These are phyloP conservation scores for Corythucha ciliata DNA, from an alignment of 2,888 invertebrate genomes.

Conservation along the genomic window DNA sequence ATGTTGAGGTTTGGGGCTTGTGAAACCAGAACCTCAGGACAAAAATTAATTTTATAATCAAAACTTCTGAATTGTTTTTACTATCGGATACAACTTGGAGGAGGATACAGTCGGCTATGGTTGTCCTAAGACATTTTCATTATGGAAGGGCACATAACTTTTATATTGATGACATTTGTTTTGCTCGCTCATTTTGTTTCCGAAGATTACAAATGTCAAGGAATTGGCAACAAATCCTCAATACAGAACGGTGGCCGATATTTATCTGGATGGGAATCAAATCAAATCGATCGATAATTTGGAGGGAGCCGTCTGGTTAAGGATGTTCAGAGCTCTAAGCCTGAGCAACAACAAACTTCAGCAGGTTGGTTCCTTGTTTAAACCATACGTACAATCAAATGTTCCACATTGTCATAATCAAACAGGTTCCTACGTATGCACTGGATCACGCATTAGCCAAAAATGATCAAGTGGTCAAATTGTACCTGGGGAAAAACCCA, in stretches of 20 bases:
- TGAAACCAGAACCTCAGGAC: no score
- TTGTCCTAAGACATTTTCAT: no score
- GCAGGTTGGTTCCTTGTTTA: background rate
- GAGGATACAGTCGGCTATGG: no score
- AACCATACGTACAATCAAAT: background rate
- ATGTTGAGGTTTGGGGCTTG: no score
- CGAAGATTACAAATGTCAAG: conserved; percentile 53
- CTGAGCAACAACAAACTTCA: conserved; percentile 56
- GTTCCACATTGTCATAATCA: conserved; percentile 20
- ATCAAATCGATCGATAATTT: conserved; percentile 57
- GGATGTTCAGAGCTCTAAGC: conserved; percentile 66
- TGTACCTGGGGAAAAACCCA: conserved; percentile 65
- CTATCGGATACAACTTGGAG: background rate
- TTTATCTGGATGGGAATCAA: conserved; percentile 67
- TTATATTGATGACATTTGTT: no score
- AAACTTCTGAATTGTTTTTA: no score
- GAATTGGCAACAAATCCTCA: conserved; percentile 54
- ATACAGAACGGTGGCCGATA: conserved; percentile 59
- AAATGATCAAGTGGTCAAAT: conserved; percentile 58
- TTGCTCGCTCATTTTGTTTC: no score
- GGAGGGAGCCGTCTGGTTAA: conserved; percentile 70
- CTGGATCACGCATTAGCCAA: conserved; percentile 66
- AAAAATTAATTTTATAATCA: no score
- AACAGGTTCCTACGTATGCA: conserved; percentile 68
- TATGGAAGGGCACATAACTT: no score